Conservation (phyloP, 2,797 vertebrate species). For the Staurois parvus region DNA sequence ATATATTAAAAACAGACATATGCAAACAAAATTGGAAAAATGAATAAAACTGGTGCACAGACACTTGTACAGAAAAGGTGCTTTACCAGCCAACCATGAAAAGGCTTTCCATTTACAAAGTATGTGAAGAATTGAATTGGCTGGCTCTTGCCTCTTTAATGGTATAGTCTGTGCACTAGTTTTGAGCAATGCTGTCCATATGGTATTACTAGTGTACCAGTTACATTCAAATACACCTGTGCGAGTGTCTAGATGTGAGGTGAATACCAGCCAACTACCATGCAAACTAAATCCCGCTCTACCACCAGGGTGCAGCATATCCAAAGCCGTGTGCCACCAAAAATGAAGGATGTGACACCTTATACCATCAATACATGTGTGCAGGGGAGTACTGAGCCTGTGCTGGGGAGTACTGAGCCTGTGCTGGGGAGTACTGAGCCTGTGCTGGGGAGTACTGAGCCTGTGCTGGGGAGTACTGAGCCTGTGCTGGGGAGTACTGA, state of each 20-base stretch:
- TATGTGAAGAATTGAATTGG: background rate
- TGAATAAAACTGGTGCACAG: background rate
- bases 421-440: too few species aligned
- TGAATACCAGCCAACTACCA: background rate
- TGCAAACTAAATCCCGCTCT: conserved; percentile 6
- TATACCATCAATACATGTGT: background rate
- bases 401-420: too few species aligned
- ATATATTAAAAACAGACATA: background rate
- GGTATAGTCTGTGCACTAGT: background rate
- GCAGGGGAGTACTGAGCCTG: too few species aligned
- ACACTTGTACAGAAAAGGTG: background rate
- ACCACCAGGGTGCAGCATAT: conserved; percentile 40
- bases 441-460: too few species aligned
- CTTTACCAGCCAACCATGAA: background rate
- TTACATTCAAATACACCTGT: background rate
- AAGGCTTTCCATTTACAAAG: background rate
- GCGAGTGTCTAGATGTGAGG: background rate
- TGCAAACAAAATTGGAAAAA: background rate
- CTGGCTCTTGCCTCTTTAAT: background rate
- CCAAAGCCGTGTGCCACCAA: background rate
- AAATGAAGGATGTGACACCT: background rate
- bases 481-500: too few species aligned
- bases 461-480: too few species aligned
- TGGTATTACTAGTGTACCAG: background rate
- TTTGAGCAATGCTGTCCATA: background rate